Conservation (phyloP, 2,888 invertebrate genomes). For the Luperina testacea region DNA sequence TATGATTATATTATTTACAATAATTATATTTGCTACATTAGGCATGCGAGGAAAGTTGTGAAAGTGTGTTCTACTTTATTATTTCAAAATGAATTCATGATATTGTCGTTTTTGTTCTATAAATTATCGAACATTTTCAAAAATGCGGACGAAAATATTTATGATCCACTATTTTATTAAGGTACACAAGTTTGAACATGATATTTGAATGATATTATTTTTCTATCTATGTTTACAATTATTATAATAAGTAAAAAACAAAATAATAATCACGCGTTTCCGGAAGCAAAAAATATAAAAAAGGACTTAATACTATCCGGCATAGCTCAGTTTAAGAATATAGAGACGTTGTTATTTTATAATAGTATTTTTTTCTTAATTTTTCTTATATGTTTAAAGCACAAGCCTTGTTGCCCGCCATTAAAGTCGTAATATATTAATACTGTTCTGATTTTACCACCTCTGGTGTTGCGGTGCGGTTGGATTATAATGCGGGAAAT, state of each 20-base stretch:
- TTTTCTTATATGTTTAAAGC: constrained; percentile 73
- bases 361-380: constrained; percentile 66
- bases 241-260: constrained; percentile 63
- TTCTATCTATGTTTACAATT: constrained; percentile 62
- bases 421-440: constrained; percentile 65
- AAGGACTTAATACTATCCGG: constrained; percentile 81
- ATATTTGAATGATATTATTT: constrained; percentile 57
- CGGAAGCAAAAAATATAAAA: constrained; percentile 75
- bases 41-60: constrained; percentile 49
- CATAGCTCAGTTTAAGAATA: constrained; percentile 84
- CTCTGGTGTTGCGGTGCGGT: too few species aligned
- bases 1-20: constrained; percentile 56
- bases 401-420: constrained; percentile 77
- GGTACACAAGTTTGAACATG: constrained; percentile 64
- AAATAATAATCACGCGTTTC: constrained; percentile 71
- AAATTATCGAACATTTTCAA: constrained; percentile 13
- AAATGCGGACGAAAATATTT: constrained; percentile 47
- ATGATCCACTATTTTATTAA: constrained; percentile 51
- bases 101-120: constrained; percentile 30
- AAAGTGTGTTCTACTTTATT: constrained; percentile 42
- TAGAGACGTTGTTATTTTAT: constrained; percentile 81
- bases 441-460: constrained; percentile 69
- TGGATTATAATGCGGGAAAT: too few species aligned
- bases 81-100: constrained; percentile 49
- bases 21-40: constrained; percentile 53